Evolutionary conservation across 2,888 invertebrate species (phyloP), one percentile per base, ranked within the genome.

Genomic region (Nowickia ferox): DNA sequence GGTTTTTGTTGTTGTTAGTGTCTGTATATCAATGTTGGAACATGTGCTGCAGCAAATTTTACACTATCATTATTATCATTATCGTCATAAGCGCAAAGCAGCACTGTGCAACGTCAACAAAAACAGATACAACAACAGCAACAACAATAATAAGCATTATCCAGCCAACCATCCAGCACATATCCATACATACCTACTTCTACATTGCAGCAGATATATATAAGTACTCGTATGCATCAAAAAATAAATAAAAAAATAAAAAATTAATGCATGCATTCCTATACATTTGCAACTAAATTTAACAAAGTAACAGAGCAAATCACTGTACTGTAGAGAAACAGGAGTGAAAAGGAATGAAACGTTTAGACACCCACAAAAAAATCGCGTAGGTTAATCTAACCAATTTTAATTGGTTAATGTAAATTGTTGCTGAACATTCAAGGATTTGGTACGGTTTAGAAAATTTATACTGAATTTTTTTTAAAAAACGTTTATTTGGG

Each of bases 41-140:
- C 84, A 86, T 86, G 79, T 79, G 83, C 86, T 90, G 88, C 89
- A 91, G 89, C 89, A 89, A 91, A 91, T 90, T 88, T 87, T 88
- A 89, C 88, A 90, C 90, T 86, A 87, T 88, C 91, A 91, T 91
- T 90, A 84, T 81, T 72, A 61, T 84, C 57, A 77, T 82, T 76
- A 75, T 76, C 78, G 76, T 76, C 76, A 72, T 59, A 74, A 66
- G 78, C 51, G 63, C 71, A 44, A 59, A 57, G 71, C 76, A 83
- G 65, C 46, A 75, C n/a, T 46, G 40, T 57, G 51, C 61, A 72
- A 78, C 44, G 69, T 65, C 69, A 81, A 74, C 30, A 77, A 66
- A 63, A 66, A 46, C 42, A 81, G 1, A 38, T 6, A 51, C 38
- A 75, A 42, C 51, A 87, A 71, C n/a, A n/a, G n/a, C 71, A 59